A percentile compares a stretch with the other conserved stretches of the same genome.
These are phyloP conservation scores for Drosophila glabriapex DNA, from an alignment of 2,888 invertebrate species.

Conservation along the genomic window DNA sequence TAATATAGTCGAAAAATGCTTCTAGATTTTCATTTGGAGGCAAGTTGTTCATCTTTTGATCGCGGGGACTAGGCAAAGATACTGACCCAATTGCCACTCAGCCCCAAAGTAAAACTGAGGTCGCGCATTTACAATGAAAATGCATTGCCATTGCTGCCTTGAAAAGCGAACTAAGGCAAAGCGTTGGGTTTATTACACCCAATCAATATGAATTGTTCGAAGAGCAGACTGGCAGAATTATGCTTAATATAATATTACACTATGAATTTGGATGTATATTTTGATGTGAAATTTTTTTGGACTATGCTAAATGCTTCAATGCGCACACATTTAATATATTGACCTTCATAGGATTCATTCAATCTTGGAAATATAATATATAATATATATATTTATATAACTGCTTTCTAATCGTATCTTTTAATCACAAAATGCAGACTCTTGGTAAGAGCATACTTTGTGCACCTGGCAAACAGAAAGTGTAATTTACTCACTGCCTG, in stretches of 20 bases:
- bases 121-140: constrained; percentile 26
- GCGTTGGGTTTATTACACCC: constrained; percentile 41
- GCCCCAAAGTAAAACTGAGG: constrained; percentile 9
- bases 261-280: background rate
- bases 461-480: background rate
- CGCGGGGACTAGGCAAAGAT: background rate
- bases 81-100: constrained; percentile 69
- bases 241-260: background rate
- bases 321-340: background rate
- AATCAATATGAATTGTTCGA: constrained; percentile 32
- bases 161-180: constrained; percentile 16
- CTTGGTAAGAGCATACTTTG: background rate
- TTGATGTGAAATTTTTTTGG: background rate
- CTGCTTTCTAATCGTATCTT: background rate
- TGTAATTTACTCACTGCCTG: background rate
- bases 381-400: background rate
- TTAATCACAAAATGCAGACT: background rate
- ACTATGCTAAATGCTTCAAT: background rate
- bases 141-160: constrained; percentile 49
- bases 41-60: constrained; percentile 33
- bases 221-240: constrained; percentile 19
- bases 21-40: constrained; percentile 36
- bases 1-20: background rate
- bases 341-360: background rate
- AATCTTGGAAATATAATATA: background rate